Base-by-base conservation (phyloP, 1,140 invertebrate genomes). In the Habropoda laboriosa region DNA sequence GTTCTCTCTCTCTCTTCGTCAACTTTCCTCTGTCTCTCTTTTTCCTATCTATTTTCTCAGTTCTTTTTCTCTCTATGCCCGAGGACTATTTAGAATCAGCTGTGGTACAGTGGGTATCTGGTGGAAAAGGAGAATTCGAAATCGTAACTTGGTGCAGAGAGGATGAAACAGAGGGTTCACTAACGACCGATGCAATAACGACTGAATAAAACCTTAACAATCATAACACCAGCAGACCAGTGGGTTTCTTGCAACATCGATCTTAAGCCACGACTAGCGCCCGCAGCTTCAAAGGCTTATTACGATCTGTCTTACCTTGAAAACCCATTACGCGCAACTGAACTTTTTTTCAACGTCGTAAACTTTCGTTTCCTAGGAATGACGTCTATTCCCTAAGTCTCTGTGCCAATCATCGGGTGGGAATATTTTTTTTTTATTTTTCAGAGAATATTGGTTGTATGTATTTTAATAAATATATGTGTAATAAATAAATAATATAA, bases 251-350 rank as follows among this genome's bases (percentile, higher is more conserved):
- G 77, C 71, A 83, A 80, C 83, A 85, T 85, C 82, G 81, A 85
- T 85, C 83, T 85, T 80, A 42, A 67, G 74, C 47, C 68, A 51
- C 60, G 83, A 70, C 71, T 51, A 55, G 77, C 73, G 81, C 83
- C 81, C 70, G 77, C 32, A 45, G 82, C 58, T 80, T 85, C 82
- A 67, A 84, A 66, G 82, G 83, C 81, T 85, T 80, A 84, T 85
- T 85, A 83, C 83, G 78, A 83, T 85, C 77, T 74, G 78, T 85
- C 81, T 85, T 85, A 85, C 83, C 83, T 80, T 83, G 83, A 76
- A 82, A 85, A 83, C 82, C 82, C 75, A 76, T 55, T 73, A 70
- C 71, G 51, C 45, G 78, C 82, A 72, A 85, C 72, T 75, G 60
- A 80, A 83, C 71, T 84, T 85, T 82, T n/a, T 73, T 84, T 53